These are phyloP conservation scores for Dinocampus coccinellae DNA, from an alignment of 2,888 invertebrate species.

Conservation along the genomic window DNA sequence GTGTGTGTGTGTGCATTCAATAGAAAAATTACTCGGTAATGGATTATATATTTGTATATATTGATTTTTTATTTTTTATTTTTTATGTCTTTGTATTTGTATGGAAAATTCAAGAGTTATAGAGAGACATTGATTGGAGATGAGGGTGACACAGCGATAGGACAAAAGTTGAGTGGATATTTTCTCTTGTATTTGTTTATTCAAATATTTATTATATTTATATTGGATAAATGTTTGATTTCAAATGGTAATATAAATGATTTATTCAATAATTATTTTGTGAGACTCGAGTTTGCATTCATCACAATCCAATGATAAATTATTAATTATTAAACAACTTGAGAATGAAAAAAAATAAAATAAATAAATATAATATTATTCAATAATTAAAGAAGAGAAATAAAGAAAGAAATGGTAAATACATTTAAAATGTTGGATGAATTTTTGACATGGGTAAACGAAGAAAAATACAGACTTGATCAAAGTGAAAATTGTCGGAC, in stretches of 20 bases:
- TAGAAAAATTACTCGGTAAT: neutral
- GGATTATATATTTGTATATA: neutral
- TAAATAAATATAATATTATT: too few species aligned
- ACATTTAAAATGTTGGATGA: conserved; percentile 39
- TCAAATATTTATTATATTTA: too few species aligned
- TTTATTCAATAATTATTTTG: too few species aligned
- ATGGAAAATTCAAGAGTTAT: neutral
- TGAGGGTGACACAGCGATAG: neutral
- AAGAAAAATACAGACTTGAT: conserved; percentile 69
- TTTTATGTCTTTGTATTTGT: neutral
- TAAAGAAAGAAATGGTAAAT: conserved; percentile 40
- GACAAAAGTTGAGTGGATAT: neutral
- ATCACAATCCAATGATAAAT: too few species aligned
- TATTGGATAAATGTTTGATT: too few species aligned
- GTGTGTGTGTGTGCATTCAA: neutral
- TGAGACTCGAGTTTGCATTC: too few species aligned
- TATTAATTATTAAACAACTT: too few species aligned
- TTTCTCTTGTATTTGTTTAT: neutral
- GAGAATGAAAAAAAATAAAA: too few species aligned
- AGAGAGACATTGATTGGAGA: conserved; percentile 3
- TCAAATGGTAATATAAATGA: too few species aligned
- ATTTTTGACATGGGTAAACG: conserved; percentile 62
- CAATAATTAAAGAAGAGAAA: neutral
- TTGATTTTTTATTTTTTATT: neutral
- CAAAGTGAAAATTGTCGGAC: conserved; percentile 68